These are phyloP conservation scores for Stylophora pistillata DNA, from an alignment of 64 coral and sea anemone species.

Conservation along the genomic window DNA sequence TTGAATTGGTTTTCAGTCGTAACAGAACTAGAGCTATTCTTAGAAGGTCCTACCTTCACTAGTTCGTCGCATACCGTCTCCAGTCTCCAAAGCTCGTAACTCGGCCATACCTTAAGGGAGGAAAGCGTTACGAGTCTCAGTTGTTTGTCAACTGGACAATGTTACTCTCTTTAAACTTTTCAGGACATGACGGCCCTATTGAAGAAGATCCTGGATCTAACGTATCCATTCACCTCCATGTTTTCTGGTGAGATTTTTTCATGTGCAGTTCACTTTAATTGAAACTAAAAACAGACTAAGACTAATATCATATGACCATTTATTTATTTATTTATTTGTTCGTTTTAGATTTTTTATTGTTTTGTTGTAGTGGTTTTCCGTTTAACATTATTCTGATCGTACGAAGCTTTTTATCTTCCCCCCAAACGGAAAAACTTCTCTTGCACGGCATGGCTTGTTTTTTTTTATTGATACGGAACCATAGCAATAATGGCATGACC, in stretches of 20 bases:
- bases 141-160: too few species aligned
- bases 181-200: slow-evolving; percentile 97
- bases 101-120: too few species aligned
- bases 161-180: background rate
- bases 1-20: too few species aligned
- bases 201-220: slow-evolving; percentile 91
- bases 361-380: background rate
- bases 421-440: background rate
- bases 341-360: background rate
- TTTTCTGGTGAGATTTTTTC: slow-evolving; percentile 77
- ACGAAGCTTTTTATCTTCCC: background rate
- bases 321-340: background rate
- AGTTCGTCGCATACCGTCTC: too few species aligned
- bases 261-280: too few species aligned
- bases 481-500: too few species aligned
- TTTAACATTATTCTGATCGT: background rate
- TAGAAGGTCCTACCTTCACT: background rate
- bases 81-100: too few species aligned
- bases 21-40: too few species aligned
- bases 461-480: background rate
- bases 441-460: background rate
- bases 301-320: background rate
- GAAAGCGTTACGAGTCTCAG: background rate
- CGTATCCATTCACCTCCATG: slow-evolving; percentile 98
- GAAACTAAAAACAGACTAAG: too few species aligned